Base-by-base conservation (phyloP, 1,140 invertebrate species). In the Ceratina calcarata region DNA sequence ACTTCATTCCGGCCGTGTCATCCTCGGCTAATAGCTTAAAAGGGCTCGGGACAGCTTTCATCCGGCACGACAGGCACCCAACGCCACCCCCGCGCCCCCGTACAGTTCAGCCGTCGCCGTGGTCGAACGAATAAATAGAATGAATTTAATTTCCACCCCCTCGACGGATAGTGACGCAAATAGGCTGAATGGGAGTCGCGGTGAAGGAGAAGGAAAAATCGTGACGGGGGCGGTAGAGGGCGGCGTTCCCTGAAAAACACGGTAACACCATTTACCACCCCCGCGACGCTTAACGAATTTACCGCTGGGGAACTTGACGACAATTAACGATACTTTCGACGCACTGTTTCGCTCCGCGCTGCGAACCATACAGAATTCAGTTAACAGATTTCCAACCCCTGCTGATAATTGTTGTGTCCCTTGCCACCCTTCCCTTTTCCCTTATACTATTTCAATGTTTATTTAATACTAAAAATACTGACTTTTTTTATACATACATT, bases 291-390 rank as follows among this genome's bases (percentile, higher is more conserved):
- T 83, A 87, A 87, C 83, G 81, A 87, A 87, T 87, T 87, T 87
- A 87, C 85, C 86, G 82, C 64, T 61, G 77, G 77, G 80, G 82
- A 37, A 87, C 86, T 87, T 85, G 81, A 86, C 83, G 67, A 82
- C 83, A 87, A 87, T 87, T 87, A 87, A 87, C 67, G 81, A 81
- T 83, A 87, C 86, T 87, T 83, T 87, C 85, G 86, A 87, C 74
- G 68, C 81, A 87, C 87, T 83, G 83, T 87, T 72, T 83, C 77
- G 71, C 53, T 37, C 32, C 71, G 70, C 70, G 68, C 71, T 6
- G 53, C 53, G 32, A 37, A 37, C 32, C 32, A 37, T 37, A 6
- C 32, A 6, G 32, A 37, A 37, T 37, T 37, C 32, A 37, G 32
- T 37, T 37, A 37, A 37, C 32, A 37, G 32, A 37, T 37, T 37